Conservation (phyloP, 2,113 vertebrate genomes). For the Theropithecus gelada region DNA sequence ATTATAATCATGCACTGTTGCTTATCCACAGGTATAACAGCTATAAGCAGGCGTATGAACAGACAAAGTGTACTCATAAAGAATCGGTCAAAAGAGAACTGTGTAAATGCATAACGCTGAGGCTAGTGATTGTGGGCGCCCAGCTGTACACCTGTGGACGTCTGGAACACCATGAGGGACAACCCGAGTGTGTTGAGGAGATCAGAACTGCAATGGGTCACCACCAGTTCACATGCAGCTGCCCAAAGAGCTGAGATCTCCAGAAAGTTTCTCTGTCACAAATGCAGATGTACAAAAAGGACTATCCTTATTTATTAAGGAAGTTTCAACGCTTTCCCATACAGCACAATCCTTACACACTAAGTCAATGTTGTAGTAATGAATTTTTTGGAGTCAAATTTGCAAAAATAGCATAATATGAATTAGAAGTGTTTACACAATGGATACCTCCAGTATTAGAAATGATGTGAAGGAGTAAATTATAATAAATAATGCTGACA, state of each 20-base stretch:
- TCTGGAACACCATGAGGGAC: background rate
- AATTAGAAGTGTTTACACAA: background rate
- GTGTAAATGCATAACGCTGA: no score
- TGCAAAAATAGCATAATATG: background rate
- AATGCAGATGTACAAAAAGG: background rate
- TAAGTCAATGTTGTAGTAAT: background rate
- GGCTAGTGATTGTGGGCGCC: no score
- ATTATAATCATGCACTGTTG: no score
- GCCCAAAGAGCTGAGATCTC: background rate
- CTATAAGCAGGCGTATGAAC: background rate
- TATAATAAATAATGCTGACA: background rate
- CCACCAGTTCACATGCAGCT: background rate
- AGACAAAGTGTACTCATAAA: background rate
- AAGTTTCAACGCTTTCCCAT: background rate
- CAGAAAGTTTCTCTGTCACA: background rate
- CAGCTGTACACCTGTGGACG: background rate
- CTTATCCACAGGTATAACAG: background rate
- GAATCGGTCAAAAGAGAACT: background rate
- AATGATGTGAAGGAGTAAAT: background rate
- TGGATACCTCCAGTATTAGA: background rate
- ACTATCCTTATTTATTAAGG: background rate
- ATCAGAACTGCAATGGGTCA: no score
- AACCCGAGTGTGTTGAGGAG: background rate
- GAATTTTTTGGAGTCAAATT: background rate
- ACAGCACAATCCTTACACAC: background rate